phyloP scores from a whole-genome alignment of 1,140 invertebrate genomes.

The Eulimnadia texana region DNA sequence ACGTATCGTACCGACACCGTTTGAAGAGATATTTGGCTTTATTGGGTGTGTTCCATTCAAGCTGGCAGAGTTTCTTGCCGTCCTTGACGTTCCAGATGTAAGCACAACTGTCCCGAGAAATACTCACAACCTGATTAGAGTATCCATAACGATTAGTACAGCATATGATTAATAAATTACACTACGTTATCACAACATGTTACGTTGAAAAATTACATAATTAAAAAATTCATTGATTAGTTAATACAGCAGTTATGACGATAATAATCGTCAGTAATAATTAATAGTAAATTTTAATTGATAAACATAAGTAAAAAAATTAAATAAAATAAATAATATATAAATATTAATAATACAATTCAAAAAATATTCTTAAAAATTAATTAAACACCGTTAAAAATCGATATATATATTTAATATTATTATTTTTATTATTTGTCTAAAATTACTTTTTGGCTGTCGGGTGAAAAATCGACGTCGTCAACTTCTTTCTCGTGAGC shows the following conservation, averaged over 20 bases:
- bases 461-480: constrained; percentile 75
- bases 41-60: constrained; percentile 56
- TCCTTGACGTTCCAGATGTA: constrained; percentile 57
- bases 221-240: neutral
- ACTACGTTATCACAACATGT: too few relatives aligned
- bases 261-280: too few relatives aligned
- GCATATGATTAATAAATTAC: constrained; percentile 11
- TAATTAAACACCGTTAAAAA: too few relatives aligned
- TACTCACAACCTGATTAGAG: constrained; percentile 50
- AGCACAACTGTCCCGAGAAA: constrained; percentile 72
- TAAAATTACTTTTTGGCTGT: constrained; percentile 26
- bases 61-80: constrained; percentile 44
- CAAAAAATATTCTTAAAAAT: too few relatives aligned
- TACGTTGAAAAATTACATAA: neutral
- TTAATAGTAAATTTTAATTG: too few relatives aligned
- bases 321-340: too few relatives aligned
- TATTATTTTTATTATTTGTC: neutral
- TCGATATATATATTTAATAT: neutral
- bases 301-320: too few relatives aligned
- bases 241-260: neutral
- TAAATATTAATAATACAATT: too few relatives aligned
- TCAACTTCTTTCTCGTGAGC: constrained; percentile 72
- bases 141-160: constrained; percentile 1
- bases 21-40: constrained; percentile 66
- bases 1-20: constrained; percentile 57